Conservation (phyloP, 2,888 invertebrate genomes). For the Drosophila mayaguana region DNA sequence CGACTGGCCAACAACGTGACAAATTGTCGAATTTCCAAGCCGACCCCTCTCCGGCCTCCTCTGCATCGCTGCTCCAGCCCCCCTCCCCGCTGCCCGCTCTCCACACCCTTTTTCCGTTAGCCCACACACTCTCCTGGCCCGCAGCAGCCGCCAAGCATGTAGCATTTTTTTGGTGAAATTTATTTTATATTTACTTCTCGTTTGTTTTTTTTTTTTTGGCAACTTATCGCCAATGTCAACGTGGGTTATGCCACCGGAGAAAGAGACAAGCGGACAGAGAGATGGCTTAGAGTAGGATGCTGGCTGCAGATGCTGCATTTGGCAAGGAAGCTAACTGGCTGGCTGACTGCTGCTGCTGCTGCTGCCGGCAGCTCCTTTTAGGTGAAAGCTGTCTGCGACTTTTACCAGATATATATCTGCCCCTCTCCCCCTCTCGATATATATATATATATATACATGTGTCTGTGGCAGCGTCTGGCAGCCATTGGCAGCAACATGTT, state of each 20-base stretch:
- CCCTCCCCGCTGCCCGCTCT: not conserved
- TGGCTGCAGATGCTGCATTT: conserved; percentile 33
- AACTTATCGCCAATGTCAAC: conserved; percentile 72
- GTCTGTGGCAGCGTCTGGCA: conserved; percentile 10
- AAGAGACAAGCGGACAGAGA: conserved; percentile 21
- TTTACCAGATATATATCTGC: conserved; percentile 56
- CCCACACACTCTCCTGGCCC: conserved; percentile 3
- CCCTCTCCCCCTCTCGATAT: not conserved
- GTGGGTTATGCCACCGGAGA: conserved; percentile 76
- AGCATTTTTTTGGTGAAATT: conserved; percentile 77
- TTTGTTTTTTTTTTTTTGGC: conserved; percentile 5
- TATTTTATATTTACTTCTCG: conserved; percentile 26
- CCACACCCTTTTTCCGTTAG: not conserved
- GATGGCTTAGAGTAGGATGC: conserved; percentile 59
- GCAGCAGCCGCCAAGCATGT: conserved; percentile 32
- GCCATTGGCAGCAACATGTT: conserved; percentile 30
- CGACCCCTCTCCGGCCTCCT: not conserved
- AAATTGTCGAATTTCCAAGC: conserved; percentile 70
- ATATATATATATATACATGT: no score
- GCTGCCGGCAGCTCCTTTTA: conserved; percentile 60
- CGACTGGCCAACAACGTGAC: conserved; percentile 75
- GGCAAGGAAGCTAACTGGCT: conserved; percentile 46
- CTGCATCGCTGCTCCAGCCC: not conserved
- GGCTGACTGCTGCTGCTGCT: conserved; percentile 14
- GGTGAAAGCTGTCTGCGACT: conserved; percentile 74